A percentile compares a stretch with the other conserved stretches of the same genome.
These are phyloP conservation scores for Papilio machaon DNA, from an alignment of 1,140 invertebrate genomes.

Conservation along the genomic window DNA sequence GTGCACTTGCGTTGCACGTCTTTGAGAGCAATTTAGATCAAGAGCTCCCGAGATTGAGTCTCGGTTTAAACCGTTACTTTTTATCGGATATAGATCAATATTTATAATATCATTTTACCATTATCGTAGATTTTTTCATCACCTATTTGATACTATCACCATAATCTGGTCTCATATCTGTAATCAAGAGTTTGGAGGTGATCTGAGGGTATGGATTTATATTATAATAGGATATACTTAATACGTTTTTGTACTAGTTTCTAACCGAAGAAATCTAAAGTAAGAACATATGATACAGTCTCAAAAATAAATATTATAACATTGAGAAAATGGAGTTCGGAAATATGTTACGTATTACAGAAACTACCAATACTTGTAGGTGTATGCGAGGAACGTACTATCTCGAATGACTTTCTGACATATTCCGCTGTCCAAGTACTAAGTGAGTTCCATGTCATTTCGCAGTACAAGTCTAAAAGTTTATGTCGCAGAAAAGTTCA, in stretches of 20 bases:
- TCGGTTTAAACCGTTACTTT: not conserved
- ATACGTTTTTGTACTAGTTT: no score
- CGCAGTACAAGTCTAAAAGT: not conserved
- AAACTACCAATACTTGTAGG: not conserved
- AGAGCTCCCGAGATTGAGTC: not conserved
- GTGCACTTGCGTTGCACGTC: not conserved
- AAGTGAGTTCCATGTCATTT: not conserved
- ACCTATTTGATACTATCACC: not conserved
- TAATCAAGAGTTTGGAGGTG: no score
- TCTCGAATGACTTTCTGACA: not conserved
- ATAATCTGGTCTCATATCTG: no score
- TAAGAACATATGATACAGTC: no score
- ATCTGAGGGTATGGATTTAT: no score
- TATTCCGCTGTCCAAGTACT: not conserved
- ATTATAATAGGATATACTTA: no score
- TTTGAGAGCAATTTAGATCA: constrained; percentile 2
- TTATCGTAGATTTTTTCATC: not conserved
- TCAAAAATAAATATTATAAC: no score
- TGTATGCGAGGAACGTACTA: not conserved
- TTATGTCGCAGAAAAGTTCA: constrained; percentile 1
- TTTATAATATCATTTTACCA: not conserved
- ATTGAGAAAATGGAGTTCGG: no score
- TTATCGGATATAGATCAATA: not conserved
- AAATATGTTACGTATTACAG: not conserved
- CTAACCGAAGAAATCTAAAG: no score